A percentile compares a stretch with the other conserved stretches of the same genome.
phyloP scores from a whole-genome alignment of 2,888 invertebrate species.

The Epirrita christyi region DNA sequence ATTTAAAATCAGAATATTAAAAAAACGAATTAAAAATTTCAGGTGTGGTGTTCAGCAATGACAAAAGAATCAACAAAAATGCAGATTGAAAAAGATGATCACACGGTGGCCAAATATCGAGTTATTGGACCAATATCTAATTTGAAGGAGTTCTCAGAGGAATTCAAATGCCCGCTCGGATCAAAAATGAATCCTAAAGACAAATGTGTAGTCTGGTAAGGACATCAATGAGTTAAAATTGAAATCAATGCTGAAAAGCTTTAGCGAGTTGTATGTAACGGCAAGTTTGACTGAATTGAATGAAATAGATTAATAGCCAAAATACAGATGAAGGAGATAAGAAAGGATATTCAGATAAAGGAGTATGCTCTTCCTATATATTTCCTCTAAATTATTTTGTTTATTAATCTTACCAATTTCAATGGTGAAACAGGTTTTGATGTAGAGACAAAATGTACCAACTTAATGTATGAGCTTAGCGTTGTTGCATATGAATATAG shows the following conservation, averaged over 20 bases:
- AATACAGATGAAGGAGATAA: not conserved
- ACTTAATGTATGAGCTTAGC: conserved; percentile 36
- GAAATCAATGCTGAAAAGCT: conserved; percentile 21
- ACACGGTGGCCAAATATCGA: conserved; percentile 94
- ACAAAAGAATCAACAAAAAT: conserved; percentile 93
- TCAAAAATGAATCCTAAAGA: conserved; percentile 93
- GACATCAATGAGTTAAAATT: conserved; percentile 4
- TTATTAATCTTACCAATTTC: not conserved
- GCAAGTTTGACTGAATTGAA: conserved; percentile 8
- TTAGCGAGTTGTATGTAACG: conserved; percentile 22
- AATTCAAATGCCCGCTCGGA: conserved; percentile 90
- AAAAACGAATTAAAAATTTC: conserved; percentile 23
- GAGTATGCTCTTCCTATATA: no score
- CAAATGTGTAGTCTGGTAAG: conserved; percentile 95
- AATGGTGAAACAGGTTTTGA: not conserved
- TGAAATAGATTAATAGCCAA: conserved; percentile 22
- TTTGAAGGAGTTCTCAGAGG: conserved; percentile 91
- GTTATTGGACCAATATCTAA: conserved; percentile 96
- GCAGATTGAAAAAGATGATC: conserved; percentile 96
- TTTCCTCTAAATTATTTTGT: not conserved
- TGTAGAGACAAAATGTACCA: conserved; percentile 17
- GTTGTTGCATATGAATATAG: conserved; percentile 26
- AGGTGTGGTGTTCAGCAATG: conserved; percentile 96
- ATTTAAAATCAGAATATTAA: no score
- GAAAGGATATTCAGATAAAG: not conserved